phyloP scores from a whole-genome alignment of 1,140 invertebrate genomes.

The Sesamia nonagrioides region DNA sequence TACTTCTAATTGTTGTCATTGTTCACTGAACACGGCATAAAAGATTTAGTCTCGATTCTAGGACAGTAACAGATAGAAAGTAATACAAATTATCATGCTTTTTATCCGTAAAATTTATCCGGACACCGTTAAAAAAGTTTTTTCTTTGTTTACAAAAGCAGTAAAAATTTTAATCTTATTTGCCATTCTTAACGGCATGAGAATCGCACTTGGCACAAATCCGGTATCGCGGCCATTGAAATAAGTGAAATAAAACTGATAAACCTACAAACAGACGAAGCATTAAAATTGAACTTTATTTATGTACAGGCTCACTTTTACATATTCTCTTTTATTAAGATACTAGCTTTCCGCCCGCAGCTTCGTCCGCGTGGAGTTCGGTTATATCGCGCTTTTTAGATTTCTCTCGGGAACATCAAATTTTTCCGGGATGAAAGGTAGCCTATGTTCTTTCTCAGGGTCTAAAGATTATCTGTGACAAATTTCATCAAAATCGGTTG shows the following conservation, averaged over 20 bases:
- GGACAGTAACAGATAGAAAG: conserved; percentile 15
- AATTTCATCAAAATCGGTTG: too few relatives aligned
- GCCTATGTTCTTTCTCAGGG: too few relatives aligned
- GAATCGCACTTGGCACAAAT: conserved; percentile 6
- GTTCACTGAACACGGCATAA: conserved; percentile 16
- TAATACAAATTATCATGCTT: conserved; percentile 8
- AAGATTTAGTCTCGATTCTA: not conserved
- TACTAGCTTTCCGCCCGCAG: too few relatives aligned
- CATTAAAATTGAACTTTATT: conserved; percentile 5
- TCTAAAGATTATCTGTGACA: too few relatives aligned
- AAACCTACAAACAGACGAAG: conserved; percentile 4
- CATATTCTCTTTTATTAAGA: conserved; percentile 10
- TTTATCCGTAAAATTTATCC: conserved; percentile 34
- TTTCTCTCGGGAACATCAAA: too few relatives aligned
- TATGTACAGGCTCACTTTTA: conserved; percentile 12
- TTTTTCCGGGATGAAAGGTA: too few relatives aligned
- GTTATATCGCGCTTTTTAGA: too few relatives aligned
- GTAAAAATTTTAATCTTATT: not conserved
- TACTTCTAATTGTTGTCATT: conserved; percentile 16
- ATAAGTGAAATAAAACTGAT: conserved; percentile 12
- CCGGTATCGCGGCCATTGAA: conserved; percentile 25
- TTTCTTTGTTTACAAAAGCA: not conserved
- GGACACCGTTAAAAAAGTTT: not conserved
- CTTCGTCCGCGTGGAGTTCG: too few relatives aligned
- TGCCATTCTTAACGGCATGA: not conserved